A percentile compares a stretch with the other conserved stretches of the same genome.
phyloP scores from a whole-genome alignment of 2,797 vertebrate species.

The Sebastiscus tertius region DNA sequence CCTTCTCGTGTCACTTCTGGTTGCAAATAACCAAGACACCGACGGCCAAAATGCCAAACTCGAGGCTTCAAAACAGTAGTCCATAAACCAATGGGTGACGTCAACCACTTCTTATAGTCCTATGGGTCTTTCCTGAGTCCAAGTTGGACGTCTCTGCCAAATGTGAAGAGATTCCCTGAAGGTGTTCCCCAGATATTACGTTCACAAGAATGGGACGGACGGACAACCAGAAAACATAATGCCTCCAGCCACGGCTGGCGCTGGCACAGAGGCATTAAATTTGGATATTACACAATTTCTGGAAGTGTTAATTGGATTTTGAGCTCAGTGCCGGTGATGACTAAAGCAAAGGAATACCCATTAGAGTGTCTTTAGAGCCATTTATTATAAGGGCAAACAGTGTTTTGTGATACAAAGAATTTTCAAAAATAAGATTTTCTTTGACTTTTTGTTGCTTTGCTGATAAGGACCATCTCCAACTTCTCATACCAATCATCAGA shows the following conservation, averaged over 20 bases:
- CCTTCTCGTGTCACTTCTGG: too few species aligned
- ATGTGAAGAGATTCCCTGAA: not conserved
- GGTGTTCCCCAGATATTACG: not conserved
- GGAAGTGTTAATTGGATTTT: conserved; percentile 15
- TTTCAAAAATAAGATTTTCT: not conserved
- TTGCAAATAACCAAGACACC: too few species aligned
- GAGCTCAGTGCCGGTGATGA: not conserved
- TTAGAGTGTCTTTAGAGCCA: not conserved
- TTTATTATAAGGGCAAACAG: not conserved
- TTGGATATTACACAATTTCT: not conserved
- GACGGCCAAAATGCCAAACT: too few species aligned
- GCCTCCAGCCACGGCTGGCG: too few species aligned
- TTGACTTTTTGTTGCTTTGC: not conserved
- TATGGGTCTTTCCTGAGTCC: not conserved
- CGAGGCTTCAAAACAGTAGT: too few species aligned
- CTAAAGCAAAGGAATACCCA: not conserved
- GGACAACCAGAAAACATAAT: not conserved
- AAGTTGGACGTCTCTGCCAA: not conserved
- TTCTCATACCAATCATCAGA: not conserved
- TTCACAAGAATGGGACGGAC: not conserved
- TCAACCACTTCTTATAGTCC: too few species aligned
- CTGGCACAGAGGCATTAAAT: not conserved
- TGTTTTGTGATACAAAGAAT: conserved; percentile 7
- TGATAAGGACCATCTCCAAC: not conserved
- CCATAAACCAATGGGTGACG: too few species aligned